phyloP scores from a whole-genome alignment of 2,888 invertebrate species.

The Leucania comma region DNA sequence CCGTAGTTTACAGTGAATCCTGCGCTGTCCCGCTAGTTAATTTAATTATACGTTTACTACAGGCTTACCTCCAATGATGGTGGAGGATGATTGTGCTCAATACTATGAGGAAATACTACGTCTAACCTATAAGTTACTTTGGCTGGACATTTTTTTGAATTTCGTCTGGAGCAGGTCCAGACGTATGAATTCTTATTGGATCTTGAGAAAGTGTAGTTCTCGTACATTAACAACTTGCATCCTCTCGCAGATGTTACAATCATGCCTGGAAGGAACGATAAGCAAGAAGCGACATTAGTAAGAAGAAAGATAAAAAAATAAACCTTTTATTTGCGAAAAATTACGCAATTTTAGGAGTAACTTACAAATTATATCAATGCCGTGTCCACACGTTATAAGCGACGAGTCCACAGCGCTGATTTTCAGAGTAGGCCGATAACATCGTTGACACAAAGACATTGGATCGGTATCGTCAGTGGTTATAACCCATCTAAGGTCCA shows the following conservation, averaged over 20 bases:
- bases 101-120: slow-evolving; percentile 4
- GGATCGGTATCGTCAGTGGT: too few species aligned
- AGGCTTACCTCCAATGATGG: not conserved
- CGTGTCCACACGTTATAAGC: too few species aligned
- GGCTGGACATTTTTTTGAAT: slow-evolving; percentile 44
- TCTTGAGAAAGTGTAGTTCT: slow-evolving; percentile 53
- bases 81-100: slow-evolving; percentile 50
- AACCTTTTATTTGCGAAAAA: too few species aligned
- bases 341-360: too few species aligned
- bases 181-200: slow-evolving; percentile 32
- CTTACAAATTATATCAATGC: too few species aligned
- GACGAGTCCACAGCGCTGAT: too few species aligned
- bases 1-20: too few species aligned
- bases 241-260: slow-evolving; percentile 38
- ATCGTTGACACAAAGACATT: too few species aligned
- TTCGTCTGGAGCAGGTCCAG: slow-evolving; percentile 57
- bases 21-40: too few species aligned
- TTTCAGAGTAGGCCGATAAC: too few species aligned
- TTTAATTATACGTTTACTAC: too few species aligned
- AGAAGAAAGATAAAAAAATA: not conserved
- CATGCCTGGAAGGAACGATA: not conserved
- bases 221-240: slow-evolving; percentile 34
- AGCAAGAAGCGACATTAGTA: slow-evolving; percentile 1
- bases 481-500: too few species aligned
- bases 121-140: slow-evolving; percentile 26